Base-by-base conservation (phyloP, 2,888 invertebrate genomes). In the Venustoraphidia nigricollis region DNA sequence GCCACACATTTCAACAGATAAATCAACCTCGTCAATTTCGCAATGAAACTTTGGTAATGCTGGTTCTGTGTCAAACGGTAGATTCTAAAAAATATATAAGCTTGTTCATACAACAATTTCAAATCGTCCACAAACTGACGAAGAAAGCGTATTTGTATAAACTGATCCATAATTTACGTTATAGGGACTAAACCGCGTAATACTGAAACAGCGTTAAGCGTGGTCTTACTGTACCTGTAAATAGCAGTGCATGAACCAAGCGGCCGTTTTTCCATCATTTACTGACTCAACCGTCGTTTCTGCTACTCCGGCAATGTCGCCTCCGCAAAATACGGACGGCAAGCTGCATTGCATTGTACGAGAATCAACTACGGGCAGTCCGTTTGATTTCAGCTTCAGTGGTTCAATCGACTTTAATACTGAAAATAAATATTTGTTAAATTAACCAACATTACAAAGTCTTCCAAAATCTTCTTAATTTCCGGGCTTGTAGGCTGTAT, bases 241-340 rank as follows among this genome's bases (percentile, higher is more conserved):
- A 60, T 85, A 83, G 56, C 84, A 84, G 64, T 98, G 97, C 60
- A 98, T 94, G 58, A 76, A 77, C 95, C 94, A 96, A 3, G 95
- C 90, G 0, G 95, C 95, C 0, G 85, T 89, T 71, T 98, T 98
- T 36, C 98, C 98, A 67, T 98, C 98, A 62, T 98, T 98, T 1
- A 94, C 95, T 0, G 95, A 87, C 66, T 98, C 98, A 0, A 98
- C 97, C 0, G 97, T 97, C 0, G 97, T 98, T 67, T 96, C 93
- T 0, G 96, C 88, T 37, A 88, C 77, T 1, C 96, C 96, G 0
- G 91, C 95, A 41, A 96, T 63, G 66, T 98, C 97, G 0, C 97
- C 97, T 1, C 97, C 97, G 56, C 90, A 81, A 67, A 93, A 98
- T 9, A 96, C 87, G 57, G 79, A 77, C 0, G 81, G 75, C 53